Conservation (phyloP, 2,797 vertebrate genomes). For the Cyclopterus lumpus region DNA sequence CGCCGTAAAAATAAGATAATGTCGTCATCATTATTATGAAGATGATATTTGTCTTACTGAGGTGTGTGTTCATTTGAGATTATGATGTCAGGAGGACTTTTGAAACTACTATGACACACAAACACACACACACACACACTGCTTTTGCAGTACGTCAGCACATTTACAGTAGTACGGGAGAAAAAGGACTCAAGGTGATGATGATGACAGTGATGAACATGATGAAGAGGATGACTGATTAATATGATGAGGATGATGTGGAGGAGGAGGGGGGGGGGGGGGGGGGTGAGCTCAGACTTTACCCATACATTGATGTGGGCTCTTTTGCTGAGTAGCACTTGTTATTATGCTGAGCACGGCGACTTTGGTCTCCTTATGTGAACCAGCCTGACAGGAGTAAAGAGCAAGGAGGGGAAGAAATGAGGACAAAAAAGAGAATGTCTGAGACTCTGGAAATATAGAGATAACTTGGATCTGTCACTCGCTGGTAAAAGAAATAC, state of each 20-base stretch:
- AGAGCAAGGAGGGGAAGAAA: slow-evolving; percentile 16
- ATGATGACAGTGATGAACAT: slow-evolving; percentile 41
- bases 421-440: not conserved
- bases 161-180: slow-evolving; percentile 10
- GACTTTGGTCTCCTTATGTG: slow-evolving; percentile 51
- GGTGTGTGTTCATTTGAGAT: not conserved
- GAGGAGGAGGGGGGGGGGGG: slow-evolving; percentile 10
- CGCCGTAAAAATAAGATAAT: not conserved
- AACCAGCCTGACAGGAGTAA: slow-evolving; percentile 55
- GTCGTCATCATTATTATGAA: not conserved
- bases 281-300: slow-evolving; percentile 25
- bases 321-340: slow-evolving; percentile 70
- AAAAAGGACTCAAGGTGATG: slow-evolving; percentile 44
- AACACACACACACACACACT: not conserved
- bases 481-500: slow-evolving; percentile 2
- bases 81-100: not conserved
- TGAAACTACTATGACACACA: not conserved
- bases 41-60: not conserved
- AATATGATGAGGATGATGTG: slow-evolving; percentile 4
- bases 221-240: slow-evolving; percentile 2
- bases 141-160: slow-evolving; percentile 47
- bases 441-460: slow-evolving; percentile 7
- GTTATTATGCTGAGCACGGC: slow-evolving; percentile 64
- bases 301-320: slow-evolving; percentile 38
- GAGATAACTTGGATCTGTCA: slow-evolving; percentile 12